Conservation (phyloP, 2,888 invertebrate species). For the Nemapogon koenigi region DNA sequence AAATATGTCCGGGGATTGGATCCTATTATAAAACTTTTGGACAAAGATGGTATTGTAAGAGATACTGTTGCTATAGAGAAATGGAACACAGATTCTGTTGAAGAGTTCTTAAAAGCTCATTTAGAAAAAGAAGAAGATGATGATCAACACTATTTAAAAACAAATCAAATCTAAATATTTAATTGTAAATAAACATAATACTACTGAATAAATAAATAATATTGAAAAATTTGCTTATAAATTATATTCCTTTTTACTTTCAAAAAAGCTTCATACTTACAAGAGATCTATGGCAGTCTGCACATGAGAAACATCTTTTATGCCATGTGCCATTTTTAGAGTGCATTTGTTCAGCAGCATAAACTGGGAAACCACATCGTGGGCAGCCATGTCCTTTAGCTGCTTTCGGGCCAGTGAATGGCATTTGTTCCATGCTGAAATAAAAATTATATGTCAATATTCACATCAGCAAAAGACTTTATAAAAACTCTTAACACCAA, state of each 20-base stretch:
- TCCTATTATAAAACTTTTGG: slow-evolving; percentile 90
- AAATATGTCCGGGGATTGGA: slow-evolving; percentile 93
- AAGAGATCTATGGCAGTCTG: slow-evolving; percentile 83
- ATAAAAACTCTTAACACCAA: no score
- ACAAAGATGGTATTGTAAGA: slow-evolving; percentile 81
- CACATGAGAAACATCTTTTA: slow-evolving; percentile 92
- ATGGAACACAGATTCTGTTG: slow-evolving; percentile 98
- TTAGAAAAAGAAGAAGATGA: slow-evolving; percentile 69
- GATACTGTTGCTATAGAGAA: slow-evolving; percentile 95
- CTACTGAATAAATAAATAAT: slow-evolving; percentile 2
- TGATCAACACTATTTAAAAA: slow-evolving; percentile 63
- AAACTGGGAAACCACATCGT: slow-evolving; percentile 90
- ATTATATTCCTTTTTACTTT: slow-evolving; percentile 9
- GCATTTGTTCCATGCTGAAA: slow-evolving; percentile 73
- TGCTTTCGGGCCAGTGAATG: slow-evolving; percentile 77
- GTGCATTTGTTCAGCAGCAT: slow-evolving; percentile 96
- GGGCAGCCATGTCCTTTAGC: slow-evolving; percentile 82
- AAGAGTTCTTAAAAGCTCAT: slow-evolving; percentile 93
- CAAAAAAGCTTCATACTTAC: slow-evolving; percentile 33
- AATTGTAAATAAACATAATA: background rate
- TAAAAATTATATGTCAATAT: no score
- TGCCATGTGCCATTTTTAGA: slow-evolving; percentile 94
- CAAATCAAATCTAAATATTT: slow-evolving; percentile 57
- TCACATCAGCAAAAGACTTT: no score
- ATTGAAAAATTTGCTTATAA: slow-evolving; percentile 1